These are phyloP conservation scores for Channa maculata DNA, from an alignment of 2,113 vertebrate species.

Conservation along the genomic window DNA sequence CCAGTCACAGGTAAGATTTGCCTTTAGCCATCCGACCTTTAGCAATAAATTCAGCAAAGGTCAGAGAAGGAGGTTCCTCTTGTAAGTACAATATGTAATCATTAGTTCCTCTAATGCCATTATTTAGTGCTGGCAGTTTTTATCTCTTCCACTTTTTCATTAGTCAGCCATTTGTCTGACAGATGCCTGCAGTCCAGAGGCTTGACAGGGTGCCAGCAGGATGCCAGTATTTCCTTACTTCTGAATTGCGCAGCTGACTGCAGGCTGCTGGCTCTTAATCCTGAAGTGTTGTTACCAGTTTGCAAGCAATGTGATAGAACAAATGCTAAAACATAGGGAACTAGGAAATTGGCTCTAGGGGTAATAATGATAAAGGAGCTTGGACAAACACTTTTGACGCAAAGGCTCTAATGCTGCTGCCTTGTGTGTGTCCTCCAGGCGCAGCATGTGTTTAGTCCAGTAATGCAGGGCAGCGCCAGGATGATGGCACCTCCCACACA, in stretches of 20 bases:
- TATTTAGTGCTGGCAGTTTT: constrained; percentile 11
- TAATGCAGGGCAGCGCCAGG: constrained; percentile 93
- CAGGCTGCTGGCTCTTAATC: neutral
- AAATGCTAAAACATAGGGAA: neutral
- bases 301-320: neutral
- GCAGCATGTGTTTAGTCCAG: constrained; percentile 96
- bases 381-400: neutral
- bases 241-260: constrained; percentile 13
- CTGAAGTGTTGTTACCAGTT: constrained; percentile 15
- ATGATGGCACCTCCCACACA: constrained; percentile 95
- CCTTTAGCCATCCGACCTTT: neutral
- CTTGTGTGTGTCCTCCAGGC: constrained; percentile 80
- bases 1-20: constrained; percentile 91
- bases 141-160: constrained; percentile 25
- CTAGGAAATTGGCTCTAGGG: neutral
- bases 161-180: constrained; percentile 24
- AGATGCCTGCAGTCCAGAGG: constrained; percentile 20
- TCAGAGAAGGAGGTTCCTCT: neutral
- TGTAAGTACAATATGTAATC: constrained; percentile 6
- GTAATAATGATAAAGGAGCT: neutral
- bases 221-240: neutral
- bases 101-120: neutral
- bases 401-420: neutral
- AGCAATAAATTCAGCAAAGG: neutral
- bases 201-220: constrained; percentile 4